Evolutionary conservation across 2,113 vertebrate species (phyloP).

Genomic region (Probosciger aterrimus): DNA sequence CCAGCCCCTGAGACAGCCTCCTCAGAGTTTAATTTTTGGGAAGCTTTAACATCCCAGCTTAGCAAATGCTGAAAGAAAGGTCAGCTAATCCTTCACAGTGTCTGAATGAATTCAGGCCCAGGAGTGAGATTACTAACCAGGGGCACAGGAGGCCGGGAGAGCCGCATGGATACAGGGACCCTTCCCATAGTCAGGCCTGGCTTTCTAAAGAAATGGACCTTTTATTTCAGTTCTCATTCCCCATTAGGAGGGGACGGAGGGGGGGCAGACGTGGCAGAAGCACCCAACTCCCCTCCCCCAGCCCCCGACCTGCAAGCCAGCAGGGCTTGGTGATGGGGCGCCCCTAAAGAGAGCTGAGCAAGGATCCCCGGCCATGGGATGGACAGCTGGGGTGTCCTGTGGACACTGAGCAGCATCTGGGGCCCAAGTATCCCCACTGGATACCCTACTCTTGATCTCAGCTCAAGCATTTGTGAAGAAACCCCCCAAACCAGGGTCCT

Average conservation of each 20-base stretch:
- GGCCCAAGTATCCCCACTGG: neutral
- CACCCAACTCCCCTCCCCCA: neutral
- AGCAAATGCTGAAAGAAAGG: constrained; percentile 66
- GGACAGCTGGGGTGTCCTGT: fast-evolving
- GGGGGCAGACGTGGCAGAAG: neutral
- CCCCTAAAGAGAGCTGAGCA: neutral
- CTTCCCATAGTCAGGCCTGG: constrained; percentile 29
- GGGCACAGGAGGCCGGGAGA: constrained; percentile 14
- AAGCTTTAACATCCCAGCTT: constrained; percentile 68
- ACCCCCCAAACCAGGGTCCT: fast-evolving
- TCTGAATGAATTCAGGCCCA: constrained; percentile 63
- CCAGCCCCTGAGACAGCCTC: constrained; percentile 10
- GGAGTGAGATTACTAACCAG: constrained; percentile 62
- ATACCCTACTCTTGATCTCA: neutral
- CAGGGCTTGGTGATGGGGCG: neutral
- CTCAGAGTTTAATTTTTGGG: constrained; percentile 67
- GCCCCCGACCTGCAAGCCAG: neutral
- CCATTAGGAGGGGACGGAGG: neutral
- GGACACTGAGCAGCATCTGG: neutral
- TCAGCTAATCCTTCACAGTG: constrained; percentile 63
- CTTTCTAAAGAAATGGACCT: constrained; percentile 54
- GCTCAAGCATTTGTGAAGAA: neutral
- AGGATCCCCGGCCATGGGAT: fast-evolving
- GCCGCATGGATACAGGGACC: constrained; percentile 49
- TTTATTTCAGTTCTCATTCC: constrained; percentile 36